phyloP scores from a whole-genome alignment of 2,888 invertebrate genomes.

The Macropis europaea region DNA sequence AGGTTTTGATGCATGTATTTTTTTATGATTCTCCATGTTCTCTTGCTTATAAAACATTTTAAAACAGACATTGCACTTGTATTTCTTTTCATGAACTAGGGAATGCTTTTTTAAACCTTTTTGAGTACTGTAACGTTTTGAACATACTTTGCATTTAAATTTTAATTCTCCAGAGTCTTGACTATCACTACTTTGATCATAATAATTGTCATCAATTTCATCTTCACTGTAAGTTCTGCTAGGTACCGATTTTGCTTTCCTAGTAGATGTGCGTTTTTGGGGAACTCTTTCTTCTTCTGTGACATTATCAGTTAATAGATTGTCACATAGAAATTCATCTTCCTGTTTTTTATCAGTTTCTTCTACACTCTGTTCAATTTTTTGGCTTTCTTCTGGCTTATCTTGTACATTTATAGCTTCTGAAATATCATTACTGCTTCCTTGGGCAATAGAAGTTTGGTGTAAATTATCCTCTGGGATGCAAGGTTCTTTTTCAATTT shows the following conservation, averaged over 20 bases:
- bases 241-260: conserved; percentile 68
- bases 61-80: conserved; percentile 72
- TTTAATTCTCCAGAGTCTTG: conserved; percentile 64
- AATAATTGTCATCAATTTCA: conserved; percentile 67
- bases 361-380: conserved; percentile 19
- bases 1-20: conserved; percentile 70
- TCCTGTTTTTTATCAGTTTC: conserved; percentile 36
- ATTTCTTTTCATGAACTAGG: conserved; percentile 74
- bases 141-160: conserved; percentile 74
- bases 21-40: conserved; percentile 73
- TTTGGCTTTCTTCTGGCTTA: conserved; percentile 38
- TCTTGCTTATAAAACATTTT: conserved; percentile 74
- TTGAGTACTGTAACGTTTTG: conserved; percentile 71
- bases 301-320: conserved; percentile 39
- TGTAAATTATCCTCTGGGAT: conserved; percentile 30
- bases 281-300: conserved; percentile 51
- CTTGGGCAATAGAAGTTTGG: conserved; percentile 22
- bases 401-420: conserved; percentile 30
- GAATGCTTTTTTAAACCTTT: conserved; percentile 76
- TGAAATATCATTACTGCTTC: conserved; percentile 20
- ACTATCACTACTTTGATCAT: conserved; percentile 62
- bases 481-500: conserved; percentile 48
- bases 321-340: conserved; percentile 49
- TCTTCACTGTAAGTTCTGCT: conserved; percentile 69
- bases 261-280: conserved; percentile 66